A percentile compares a stretch with the other conserved stretches of the same genome.
Evolutionary conservation across 2,113 vertebrate genomes (phyloP).

Genomic region (Calyptommatus sinebrachiatus): DNA sequence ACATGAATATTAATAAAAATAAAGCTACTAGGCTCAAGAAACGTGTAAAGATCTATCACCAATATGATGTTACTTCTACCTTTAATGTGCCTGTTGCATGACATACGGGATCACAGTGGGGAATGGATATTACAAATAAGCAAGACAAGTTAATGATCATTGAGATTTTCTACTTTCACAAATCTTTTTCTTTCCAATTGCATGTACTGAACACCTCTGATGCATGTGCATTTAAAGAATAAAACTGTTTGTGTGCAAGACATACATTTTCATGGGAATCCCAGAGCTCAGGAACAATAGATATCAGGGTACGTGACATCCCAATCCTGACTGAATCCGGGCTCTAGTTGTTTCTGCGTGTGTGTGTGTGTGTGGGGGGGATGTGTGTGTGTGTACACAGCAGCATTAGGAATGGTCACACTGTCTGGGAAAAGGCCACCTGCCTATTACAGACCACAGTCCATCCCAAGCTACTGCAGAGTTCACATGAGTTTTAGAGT

Average conservation of each 20-base stretch:
- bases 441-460: too few relatives aligned
- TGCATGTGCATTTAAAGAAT: too few relatives aligned
- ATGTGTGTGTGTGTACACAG: too few relatives aligned
- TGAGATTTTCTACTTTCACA: background rate
- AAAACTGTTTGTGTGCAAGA: background rate
- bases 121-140: background rate
- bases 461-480: too few relatives aligned
- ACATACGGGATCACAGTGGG: rapidly evolving
- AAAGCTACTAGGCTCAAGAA: background rate
- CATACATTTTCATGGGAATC: background rate
- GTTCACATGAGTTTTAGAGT: too few relatives aligned
- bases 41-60: background rate
- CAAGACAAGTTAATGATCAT: background rate
- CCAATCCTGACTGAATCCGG: background rate
- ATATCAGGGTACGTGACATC: background rate
- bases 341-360: too few relatives aligned
- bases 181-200: background rate
- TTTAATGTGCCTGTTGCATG: background rate
- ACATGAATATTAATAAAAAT: background rate
- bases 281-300: background rate
- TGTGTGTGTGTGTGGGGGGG: too few relatives aligned
- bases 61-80: background rate
- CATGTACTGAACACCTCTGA: background rate
- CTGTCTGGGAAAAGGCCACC: too few relatives aligned
- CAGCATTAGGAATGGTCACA: too few relatives aligned